A percentile compares a stretch with the other conserved stretches of the same genome.
Conservation (phyloP, 2,797 vertebrate species). For the Pipistrellus nathusii region DNA sequence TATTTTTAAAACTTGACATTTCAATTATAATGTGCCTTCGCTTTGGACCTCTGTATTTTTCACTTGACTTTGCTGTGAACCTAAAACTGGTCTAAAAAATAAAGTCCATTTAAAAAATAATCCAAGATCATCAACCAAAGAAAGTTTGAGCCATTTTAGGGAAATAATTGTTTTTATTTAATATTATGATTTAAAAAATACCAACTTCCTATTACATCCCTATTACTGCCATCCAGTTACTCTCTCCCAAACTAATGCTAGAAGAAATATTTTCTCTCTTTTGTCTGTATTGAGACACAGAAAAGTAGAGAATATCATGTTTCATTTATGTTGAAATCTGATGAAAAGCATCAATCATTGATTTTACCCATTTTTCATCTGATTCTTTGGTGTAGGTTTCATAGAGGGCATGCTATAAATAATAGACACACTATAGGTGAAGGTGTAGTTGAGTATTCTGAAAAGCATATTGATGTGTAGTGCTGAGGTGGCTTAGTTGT, state of each 20-base stretch:
- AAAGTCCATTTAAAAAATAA: neutral
- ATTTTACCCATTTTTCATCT: neutral
- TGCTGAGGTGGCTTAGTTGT: constrained; percentile 81
- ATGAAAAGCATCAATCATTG: neutral
- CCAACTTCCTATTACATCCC: neutral
- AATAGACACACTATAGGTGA: neutral
- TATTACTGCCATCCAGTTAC: neutral
- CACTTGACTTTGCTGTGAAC: neutral
- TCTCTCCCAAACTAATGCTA: neutral
- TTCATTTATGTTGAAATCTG: neutral
- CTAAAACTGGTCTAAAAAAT: neutral
- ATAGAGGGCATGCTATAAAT: neutral
- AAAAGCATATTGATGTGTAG: neutral
- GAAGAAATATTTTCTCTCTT: neutral
- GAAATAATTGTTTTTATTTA: neutral
- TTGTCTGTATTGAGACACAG: neutral
- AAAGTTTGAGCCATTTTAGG: neutral
- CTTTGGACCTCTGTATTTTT: neutral
- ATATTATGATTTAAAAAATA: neutral
- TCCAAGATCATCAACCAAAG: neutral
- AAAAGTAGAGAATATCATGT: neutral
- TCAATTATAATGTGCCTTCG: neutral
- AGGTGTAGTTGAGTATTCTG: neutral
- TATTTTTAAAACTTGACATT: neutral
- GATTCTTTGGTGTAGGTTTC: neutral